Base-by-base conservation (phyloP, 2,888 invertebrate genomes). In the Lithophane semibrunnea region DNA sequence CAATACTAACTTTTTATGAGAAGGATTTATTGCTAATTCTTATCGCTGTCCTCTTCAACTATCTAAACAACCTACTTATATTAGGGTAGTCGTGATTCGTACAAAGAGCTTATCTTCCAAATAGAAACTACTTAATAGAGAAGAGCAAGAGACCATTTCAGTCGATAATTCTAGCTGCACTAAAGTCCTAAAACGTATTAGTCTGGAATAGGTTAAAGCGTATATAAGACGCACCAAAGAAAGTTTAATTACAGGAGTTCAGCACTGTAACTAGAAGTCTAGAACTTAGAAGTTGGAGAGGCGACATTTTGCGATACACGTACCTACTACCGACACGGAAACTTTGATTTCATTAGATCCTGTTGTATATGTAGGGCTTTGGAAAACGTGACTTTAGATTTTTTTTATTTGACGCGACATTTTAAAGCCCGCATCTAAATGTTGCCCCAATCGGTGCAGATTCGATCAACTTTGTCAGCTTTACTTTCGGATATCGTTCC, bases 161-260 rank as follows among this genome's bases (percentile, higher is more conserved):
- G 16, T 66, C 21, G 21, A 58, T 86, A 67, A 67, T 73, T 68
- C 44, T 24, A 47, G 52, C 24, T 58, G 60, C 29, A 70, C 18
- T 13, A 44, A 73, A 73, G 56, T 75, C 70, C 54, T 69, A 60
- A 78, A 83, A 84, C 67, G 63, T 83, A 72, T 83, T 78, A 78
- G 66, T 71, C 42, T 52, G 21, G 49, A 73, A 83, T 67, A 70
- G 63, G 29, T 54, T 65, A 66, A 74, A 77, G 72, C 52, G 61
- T 64, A 78, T 72, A 86, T 79, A 83, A 84, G 79, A 86, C 72
- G 65, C 63, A 61, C 74, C 84, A 64, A 86, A 83, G 79, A 86
- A 79, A 84, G 63, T 86, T 84, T 84, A 84, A 84, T 84, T 86
- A 84, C 84, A 61, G 49, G 84, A 86, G 87, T 84, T 86, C 29